Evolutionary conservation across 1,140 invertebrate species (phyloP), one percentile per base, ranked within the genome.

Genomic region (Megathymus violae): DNA sequence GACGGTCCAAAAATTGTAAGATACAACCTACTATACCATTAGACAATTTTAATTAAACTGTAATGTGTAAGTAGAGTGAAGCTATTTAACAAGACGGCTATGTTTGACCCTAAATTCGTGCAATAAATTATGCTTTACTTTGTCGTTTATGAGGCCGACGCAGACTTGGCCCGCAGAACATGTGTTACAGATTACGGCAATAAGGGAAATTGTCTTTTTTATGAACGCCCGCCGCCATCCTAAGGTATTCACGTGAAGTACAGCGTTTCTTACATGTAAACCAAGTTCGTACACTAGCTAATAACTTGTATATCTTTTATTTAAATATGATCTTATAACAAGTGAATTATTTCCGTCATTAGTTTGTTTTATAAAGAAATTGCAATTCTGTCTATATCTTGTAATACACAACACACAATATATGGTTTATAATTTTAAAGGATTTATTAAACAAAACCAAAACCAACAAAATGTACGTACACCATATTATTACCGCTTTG

Each of bases 181-280:
- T 86, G 83, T 90, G 88, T 85, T 80, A 88, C 88, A 84, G 85
- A 90, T 90, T 90, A 78, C 84, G 71, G 85, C 88, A 90, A 90
- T 90, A 90, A 88, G 84, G 84, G 81, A 86, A 83, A 90, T 88
- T 88, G 85, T 88, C 85, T 88, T 88, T 88, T 88, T 88, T 88
- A 90, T 88, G 88, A 86, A 88, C 80, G 82, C 76, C 70, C 71
- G 69, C 67, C 72, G 74, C 74, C 68, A 69, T 78, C 74, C 78
- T 79, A 75, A 78, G 79, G 80, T 77, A 78, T 80, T 77, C 78
- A 79, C 71, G 74, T 67, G 69, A 67, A 65, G 62, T 63, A 72
- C 11, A 11, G 34, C 34, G 4, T 31, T 4, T 36, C 7, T 36
- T 11, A 3, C 11, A 11, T n/a, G 34, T 31, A 9, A 31, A 31